Base-by-base conservation (phyloP, 2,888 invertebrate species). In the Campoplex nolae region DNA sequence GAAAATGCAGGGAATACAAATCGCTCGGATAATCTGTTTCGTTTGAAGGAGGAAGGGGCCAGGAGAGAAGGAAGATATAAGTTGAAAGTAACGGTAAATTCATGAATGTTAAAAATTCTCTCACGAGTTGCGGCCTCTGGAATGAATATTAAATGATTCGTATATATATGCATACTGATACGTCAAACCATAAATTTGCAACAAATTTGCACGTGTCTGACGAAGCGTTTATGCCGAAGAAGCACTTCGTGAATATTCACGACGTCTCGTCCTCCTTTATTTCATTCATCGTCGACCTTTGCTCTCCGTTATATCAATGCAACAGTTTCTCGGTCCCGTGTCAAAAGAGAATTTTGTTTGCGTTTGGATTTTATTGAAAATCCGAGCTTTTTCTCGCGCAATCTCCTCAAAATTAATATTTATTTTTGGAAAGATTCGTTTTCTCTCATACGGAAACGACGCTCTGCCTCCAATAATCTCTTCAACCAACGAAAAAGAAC, bases 161-260 rank as follows among this genome's bases (percentile, higher is more conserved):
- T 35, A 67, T 35, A 67, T 35, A 51, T 48, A 62, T 35, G 16
- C n/a, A 51, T 32, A 62, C 48, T 32, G 9, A 48, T 76, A 67
- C 51, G 51, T 51, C 35, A 67, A 65, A 51, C 77, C 51, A 38
- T 77, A 77, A 28, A 78, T 68, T 78, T 78, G 78, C 54, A 54
- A 68, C 68, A 68, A 56, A 78, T 68, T 78, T 78, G 68, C 42
- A 68, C 78, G 54, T 56, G 65, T 67, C 76, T 16, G 51, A 32
- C 77, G 62, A 32, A 42, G 48, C 77, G 51, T 67, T 77, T 77
- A 77, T 67, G 38, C 48, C 28, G 67, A 51, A 67, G 38, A 38
- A 67, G 23, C 4, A 13, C 45, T 51, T 67, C 54, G 78, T 78
- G 78, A 78, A 78, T 78, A 78, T 78, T 78, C 78, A 78, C 68